Percentiles rank a stretch among this genome's conserved stretches.
These are phyloP conservation scores for Sebastes hopkinsi DNA, from an alignment of 2,797 vertebrate genomes.

Conservation along the genomic window DNA sequence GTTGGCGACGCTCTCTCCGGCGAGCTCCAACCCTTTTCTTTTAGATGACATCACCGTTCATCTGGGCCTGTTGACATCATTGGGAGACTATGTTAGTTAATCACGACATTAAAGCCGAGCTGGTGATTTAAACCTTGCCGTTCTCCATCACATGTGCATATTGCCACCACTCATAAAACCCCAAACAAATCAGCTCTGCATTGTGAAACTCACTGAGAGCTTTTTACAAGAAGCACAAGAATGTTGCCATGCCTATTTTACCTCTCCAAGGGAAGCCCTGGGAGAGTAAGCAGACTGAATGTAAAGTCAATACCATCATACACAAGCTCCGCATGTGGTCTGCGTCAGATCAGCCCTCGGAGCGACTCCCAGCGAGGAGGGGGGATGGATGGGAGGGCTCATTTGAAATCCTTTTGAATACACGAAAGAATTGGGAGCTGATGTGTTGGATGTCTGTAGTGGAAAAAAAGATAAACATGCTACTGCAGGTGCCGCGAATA, in stretches of 20 bases:
- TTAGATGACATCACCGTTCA: conserved; percentile 63
- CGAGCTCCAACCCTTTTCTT: conserved; percentile 44
- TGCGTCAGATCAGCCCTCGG: conserved; percentile 65
- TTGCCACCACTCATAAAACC: conserved; percentile 8
- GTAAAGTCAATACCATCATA: conserved; percentile 78
- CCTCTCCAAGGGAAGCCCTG: conserved; percentile 67
- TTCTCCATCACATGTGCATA: conserved; percentile 30
- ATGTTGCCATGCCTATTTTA: conserved; percentile 52
- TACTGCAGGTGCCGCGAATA: conserved; percentile 44
- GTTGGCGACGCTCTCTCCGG: conserved; percentile 55
- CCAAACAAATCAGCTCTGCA: conserved; percentile 31
- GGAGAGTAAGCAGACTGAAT: conserved; percentile 75
- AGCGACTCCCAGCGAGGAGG: conserved; percentile 55
- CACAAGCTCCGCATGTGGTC: conserved; percentile 78
- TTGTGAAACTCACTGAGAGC: conserved; percentile 32
- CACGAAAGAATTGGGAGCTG: conserved; percentile 46
- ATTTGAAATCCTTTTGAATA: conserved; percentile 66
- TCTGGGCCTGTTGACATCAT: conserved; percentile 43
- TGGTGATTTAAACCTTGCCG: not conserved
- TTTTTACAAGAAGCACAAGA: conserved; percentile 40
- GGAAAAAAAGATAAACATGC: conserved; percentile 55
- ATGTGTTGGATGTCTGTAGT: conserved; percentile 56
- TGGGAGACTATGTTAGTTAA: conserved; percentile 28
- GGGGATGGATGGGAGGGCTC: conserved; percentile 30
- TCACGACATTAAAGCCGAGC: conserved; percentile 12